Evolutionary conservation across 2,888 invertebrate genomes (phyloP), one percentile per base, ranked within the genome.

Genomic region (Barypeithes pellucidus): DNA sequence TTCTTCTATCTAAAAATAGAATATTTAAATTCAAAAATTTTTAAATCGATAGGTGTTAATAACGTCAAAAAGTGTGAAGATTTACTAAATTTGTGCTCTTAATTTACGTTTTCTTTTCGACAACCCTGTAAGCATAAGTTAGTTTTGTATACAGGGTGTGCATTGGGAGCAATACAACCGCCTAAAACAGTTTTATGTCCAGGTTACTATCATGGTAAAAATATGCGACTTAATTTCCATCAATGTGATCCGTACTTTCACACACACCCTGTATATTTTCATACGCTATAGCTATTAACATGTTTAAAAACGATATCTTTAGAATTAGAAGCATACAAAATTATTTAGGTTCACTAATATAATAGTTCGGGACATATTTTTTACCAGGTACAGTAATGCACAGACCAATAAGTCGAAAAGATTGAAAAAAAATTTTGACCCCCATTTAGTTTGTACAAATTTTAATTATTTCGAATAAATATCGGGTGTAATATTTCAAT

Each of bases 111-210:
- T 52, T 67, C 60, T 62, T 66, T 60, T 72, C 43, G 60, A 72
- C 72, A 72, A 72, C 72, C 72, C 72, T 72, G 72, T 67, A 72
- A 72, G 66, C 61, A 72, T 67, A 67, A 57, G 60, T 71, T 45
- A 52, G 74, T 62, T 47, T 33, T 29, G 0, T 57, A 57, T 33
- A 57, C 54, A 36, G 54, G 54, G 54, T 57, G 54, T 18, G 54
- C 29, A 12, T 7, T 7, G 2, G 33, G 8, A 4, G 33, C 4
- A 33, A 33, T 33, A n/a, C n/a, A n/a, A n/a, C n/a, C 7, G 7
- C 7, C 29, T 29, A 29, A 29, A 29, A 29, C 29, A 29, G 29
- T 2, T 29, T 29, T 29, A 24, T 24, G 24, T 24, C 24, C 24
- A 24, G 2, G 24, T 24, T 24, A 24, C 9, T n/a, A 39, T 3